Percentiles rank a stretch among this genome's conserved stretches.
Evolutionary conservation across 2,888 invertebrate genomes (phyloP).

Genomic region (Uloborus plumipes): DNA sequence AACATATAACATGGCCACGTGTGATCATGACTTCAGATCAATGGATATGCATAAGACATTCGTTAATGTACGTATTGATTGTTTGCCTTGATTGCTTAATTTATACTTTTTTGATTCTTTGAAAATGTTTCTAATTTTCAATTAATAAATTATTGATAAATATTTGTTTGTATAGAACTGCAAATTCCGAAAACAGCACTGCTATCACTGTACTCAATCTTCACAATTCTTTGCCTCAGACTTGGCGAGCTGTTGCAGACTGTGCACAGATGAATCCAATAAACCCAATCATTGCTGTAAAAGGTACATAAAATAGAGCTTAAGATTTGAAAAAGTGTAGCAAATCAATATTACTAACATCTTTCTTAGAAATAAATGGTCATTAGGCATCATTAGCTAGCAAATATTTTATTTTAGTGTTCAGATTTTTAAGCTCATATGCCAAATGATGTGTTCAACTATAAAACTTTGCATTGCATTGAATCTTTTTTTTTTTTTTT

Average conservation of each 20-base stretch:
- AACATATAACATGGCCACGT: slow-evolving; percentile 64
- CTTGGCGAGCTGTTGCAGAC: slow-evolving; percentile 71
- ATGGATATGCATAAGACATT: slow-evolving; percentile 63
- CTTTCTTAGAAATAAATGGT: too few species aligned
- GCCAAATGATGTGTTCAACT: too few species aligned
- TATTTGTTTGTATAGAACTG: slow-evolving; percentile 9
- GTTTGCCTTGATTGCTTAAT: neutral
- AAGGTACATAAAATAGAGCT: slow-evolving; percentile 68
- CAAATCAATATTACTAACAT: too few species aligned
- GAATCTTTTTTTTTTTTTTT: too few species aligned
- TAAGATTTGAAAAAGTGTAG: too few species aligned
- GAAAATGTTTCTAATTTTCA: neutral
- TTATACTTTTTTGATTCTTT: neutral
- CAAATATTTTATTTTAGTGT: too few species aligned
- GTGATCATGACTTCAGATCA: slow-evolving; percentile 65
- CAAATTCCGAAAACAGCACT: slow-evolving; percentile 45
- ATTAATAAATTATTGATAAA: neutral
- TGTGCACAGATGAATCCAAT: slow-evolving; percentile 71
- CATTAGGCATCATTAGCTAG: too few species aligned
- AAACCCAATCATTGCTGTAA: slow-evolving; percentile 70
- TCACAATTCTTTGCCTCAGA: slow-evolving; percentile 70
- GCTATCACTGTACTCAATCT: slow-evolving; percentile 71
- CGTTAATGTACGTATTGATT: slow-evolving; percentile 35
- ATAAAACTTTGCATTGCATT: too few species aligned
- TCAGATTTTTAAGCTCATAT: too few species aligned